phyloP scores from a whole-genome alignment of 2,888 invertebrate genomes.

The Druceiella hillmani region DNA sequence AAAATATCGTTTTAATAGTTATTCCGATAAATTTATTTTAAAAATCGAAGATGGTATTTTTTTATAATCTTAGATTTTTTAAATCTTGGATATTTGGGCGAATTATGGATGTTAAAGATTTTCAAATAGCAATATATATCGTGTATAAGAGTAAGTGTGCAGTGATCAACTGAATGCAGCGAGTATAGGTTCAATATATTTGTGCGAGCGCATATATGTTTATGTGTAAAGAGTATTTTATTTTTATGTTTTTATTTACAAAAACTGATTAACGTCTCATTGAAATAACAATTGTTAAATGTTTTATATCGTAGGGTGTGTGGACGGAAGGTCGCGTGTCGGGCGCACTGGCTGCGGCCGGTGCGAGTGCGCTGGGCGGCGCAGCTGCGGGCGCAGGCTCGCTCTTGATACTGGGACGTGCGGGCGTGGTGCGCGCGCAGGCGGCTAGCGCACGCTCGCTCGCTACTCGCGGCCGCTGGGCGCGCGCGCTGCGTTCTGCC shows the following conservation, averaged over 20 bases:
- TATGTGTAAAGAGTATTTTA: not conserved
- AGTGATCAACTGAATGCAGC: too few relatives aligned
- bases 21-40: too few relatives aligned
- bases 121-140: too few relatives aligned
- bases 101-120: too few relatives aligned
- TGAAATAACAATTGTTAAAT: too few relatives aligned
- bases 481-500: slow-evolving; percentile 39
- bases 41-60: too few relatives aligned
- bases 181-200: not conserved
- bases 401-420: slow-evolving; percentile 52
- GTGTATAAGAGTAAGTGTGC: too few relatives aligned
- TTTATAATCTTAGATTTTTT: too few relatives aligned
- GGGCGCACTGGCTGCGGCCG: slow-evolving; percentile 54
- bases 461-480: slow-evolving; percentile 55
- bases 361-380: slow-evolving; percentile 50
- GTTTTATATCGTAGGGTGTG: slow-evolving; percentile 69
- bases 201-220: not conserved
- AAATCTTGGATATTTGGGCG: too few relatives aligned
- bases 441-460: slow-evolving; percentile 49
- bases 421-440: slow-evolving; percentile 61
- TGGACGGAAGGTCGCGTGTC: slow-evolving; percentile 94
- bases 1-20: too few relatives aligned
- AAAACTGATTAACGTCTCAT: too few relatives aligned
- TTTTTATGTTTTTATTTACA: slow-evolving; percentile 2
- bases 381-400: slow-evolving; percentile 47